Evolutionary conservation across 1,140 invertebrate genomes (phyloP), one percentile per base, ranked within the genome.

Genomic region (Helicoverpa zea): DNA sequence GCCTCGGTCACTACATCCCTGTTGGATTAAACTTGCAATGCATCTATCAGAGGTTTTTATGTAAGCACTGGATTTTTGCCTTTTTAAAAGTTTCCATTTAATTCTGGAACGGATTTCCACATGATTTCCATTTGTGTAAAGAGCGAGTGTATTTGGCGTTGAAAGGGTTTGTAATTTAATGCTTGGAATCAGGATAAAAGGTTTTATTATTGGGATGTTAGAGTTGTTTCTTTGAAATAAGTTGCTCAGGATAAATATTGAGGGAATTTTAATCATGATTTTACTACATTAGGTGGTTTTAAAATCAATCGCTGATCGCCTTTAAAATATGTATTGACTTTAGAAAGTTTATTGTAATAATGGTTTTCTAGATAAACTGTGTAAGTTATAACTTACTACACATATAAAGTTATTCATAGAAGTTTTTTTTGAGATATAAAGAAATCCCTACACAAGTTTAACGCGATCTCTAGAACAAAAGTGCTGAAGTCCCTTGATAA

Each of bases 1-100:
- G 47, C 64, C 23, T 18, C 43, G 43, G 64, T 51, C 64, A 68
- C 47, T 68, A 68, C 47, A 68, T 51, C 16, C 9, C 43, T 68
- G 64, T 49, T 51, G 47, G 43, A 68, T 68, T 68, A 68, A 68
- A 68, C 43, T 68, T 68, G 47, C 64, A 23, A 49, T 51, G 64
- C 64, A 68, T 68, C 43, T 68, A 68, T 51, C 64, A 11, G 47
- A n/a, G 64, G 61, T 64, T 68, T 43, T 68, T 68, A 49, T 29
- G 47, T 68, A 68, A 68, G 64, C 47, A 68, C 47, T 68, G 18
- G 18, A 23, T 68, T 51, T 43, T 16, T 68, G 43, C 16, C 43
- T 51, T 68, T 51, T 68, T 68, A 63, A 13, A 16, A 68, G 47
- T 7, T 64, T 18, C 43, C 47, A 51, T 51, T 68, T 30, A 49